Conservation (phyloP, 2,888 invertebrate species). For the Drosophila quinaria region DNA sequence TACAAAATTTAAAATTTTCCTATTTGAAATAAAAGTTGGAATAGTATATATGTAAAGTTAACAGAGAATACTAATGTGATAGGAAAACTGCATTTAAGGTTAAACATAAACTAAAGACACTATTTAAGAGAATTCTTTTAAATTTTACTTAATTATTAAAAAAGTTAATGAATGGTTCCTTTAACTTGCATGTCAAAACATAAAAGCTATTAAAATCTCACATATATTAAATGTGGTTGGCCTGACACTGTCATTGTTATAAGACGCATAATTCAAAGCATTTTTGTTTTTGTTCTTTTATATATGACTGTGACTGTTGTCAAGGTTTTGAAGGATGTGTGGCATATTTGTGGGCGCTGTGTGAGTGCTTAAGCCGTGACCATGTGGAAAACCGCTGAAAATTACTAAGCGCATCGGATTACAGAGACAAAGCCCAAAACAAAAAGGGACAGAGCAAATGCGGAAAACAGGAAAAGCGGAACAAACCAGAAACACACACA, state of each 20-base stretch:
- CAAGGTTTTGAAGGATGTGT: conserved; percentile 30
- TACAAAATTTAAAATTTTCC: not conserved
- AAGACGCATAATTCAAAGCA: conserved; percentile 7
- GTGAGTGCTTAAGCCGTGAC: conserved; percentile 30
- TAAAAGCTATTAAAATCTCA: conserved; percentile 17
- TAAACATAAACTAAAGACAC: not conserved
- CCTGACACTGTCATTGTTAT: not conserved
- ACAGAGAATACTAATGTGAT: too few species aligned
- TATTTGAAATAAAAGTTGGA: too few species aligned
- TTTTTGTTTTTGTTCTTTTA: not conserved
- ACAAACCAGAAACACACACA: conserved; percentile 5
- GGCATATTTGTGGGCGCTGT: conserved; percentile 6
- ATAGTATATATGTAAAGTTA: too few species aligned
- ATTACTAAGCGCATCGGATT: conserved; percentile 71
- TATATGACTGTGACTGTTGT: conserved; percentile 13
- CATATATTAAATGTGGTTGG: conserved; percentile 2
- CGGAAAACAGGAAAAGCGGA: not conserved
- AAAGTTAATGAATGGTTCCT: not conserved
- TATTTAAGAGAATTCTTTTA: not conserved
- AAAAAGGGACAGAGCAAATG: conserved; percentile 16
- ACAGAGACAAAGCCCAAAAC: conserved; percentile 39
- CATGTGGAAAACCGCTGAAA: conserved; percentile 57
- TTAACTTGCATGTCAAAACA: conserved; percentile 9
- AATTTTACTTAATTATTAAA: not conserved
- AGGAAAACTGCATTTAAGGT: too few species aligned